A percentile compares a stretch with the other conserved stretches of the same genome.
Conservation (phyloP, 2,888 invertebrate species). For the Rugalucina vietnamica region DNA sequence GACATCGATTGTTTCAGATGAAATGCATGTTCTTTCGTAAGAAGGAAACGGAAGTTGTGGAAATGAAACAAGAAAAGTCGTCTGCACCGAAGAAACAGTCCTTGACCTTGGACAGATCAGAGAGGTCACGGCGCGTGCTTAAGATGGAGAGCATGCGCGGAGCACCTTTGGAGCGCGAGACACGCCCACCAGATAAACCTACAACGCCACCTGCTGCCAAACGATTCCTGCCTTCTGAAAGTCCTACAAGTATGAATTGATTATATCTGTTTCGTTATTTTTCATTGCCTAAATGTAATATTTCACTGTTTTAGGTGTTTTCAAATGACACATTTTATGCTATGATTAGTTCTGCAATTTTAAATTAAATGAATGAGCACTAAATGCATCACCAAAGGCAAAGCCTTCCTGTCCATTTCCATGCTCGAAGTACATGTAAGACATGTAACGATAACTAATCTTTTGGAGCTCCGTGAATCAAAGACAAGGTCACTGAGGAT, state of each 20-base stretch:
- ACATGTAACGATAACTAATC: no score
- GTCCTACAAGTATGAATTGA: conserved; percentile 44
- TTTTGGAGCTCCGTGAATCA: no score
- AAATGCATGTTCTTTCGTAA: conserved; percentile 55
- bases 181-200: conserved; percentile 6
- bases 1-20: conserved; percentile 54
- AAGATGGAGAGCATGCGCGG: conserved; percentile 59
- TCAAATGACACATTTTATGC: no score
- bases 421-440: no score
- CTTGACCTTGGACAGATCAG: conserved; percentile 55
- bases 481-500: background rate
- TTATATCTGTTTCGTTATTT: no score
- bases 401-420: no score
- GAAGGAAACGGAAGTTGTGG: conserved; percentile 58
- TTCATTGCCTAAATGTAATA: no score
- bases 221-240: conserved; percentile 60
- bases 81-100: conserved; percentile 42
- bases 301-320: no score
- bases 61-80: conserved; percentile 39
- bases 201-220: conserved; percentile 33
- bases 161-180: conserved; percentile 39
- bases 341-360: no score
- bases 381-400: no score
- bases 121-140: conserved; percentile 55
- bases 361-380: no score